Percentiles rank a stretch among this genome's conserved stretches.
phyloP scores from a whole-genome alignment of 2,113 vertebrate species.

The Maccullochella peelii region DNA sequence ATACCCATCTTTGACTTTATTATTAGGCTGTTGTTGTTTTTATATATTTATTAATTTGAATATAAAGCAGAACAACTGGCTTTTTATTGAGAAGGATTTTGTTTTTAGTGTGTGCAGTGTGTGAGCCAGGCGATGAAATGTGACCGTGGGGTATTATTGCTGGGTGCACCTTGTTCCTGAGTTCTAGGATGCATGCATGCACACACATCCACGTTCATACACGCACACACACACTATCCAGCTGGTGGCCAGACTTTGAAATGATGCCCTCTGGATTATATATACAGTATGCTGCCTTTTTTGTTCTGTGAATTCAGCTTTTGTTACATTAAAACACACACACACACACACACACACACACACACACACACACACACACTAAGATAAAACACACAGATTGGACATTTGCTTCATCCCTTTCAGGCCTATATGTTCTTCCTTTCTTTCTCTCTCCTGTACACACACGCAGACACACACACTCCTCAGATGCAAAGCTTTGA shows the following conservation, averaged over 20 bases:
- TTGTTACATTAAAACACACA: conserved; percentile 20
- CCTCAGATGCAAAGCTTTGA: conserved; percentile 59
- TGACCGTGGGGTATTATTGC: neutral
- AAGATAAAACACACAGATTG: conserved; percentile 23
- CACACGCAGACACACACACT: conserved; percentile 16
- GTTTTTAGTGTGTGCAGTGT: neutral
- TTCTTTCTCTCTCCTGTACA: neutral
- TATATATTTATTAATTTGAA: neutral
- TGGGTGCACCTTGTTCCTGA: conserved; percentile 7
- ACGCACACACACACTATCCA: no score
- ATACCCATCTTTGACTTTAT: conserved; percentile 1
- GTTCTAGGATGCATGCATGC: neutral
- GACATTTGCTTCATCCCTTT: conserved; percentile 29
- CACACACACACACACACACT: neutral
- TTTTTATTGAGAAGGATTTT: neutral
- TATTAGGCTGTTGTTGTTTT: conserved; percentile 18
- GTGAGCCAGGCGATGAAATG: neutral
- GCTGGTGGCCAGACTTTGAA: conserved; percentile 18
- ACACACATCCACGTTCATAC: neutral
- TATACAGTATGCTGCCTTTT: neutral
- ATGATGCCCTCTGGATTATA: neutral
- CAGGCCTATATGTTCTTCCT: conserved; percentile 5
- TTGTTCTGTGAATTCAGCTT: conserved; percentile 14
- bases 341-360: conserved; percentile 11
- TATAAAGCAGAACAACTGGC: conserved; percentile 11